These are phyloP conservation scores for Trinorchestia longiramus DNA, from an alignment of 1,140 invertebrate species.

Conservation along the genomic window DNA sequence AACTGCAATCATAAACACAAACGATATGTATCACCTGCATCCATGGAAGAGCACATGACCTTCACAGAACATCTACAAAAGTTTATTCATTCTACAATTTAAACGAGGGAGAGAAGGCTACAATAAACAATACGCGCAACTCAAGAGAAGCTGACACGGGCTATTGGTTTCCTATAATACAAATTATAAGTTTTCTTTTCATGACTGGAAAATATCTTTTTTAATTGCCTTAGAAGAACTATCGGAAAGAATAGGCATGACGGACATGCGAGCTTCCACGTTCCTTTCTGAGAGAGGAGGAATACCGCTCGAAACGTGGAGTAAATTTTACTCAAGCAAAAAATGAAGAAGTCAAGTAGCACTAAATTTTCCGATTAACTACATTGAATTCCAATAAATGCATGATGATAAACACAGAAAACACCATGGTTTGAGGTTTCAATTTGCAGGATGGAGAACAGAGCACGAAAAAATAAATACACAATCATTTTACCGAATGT, in stretches of 20 bases:
- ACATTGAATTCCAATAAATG: background rate
- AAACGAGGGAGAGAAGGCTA: background rate
- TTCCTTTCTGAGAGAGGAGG: background rate
- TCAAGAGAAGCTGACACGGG: background rate
- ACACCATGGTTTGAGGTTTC: background rate
- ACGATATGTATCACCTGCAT: background rate
- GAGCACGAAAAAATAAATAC: background rate
- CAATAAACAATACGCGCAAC: background rate
- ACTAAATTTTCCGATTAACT: background rate
- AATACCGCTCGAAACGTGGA: background rate
- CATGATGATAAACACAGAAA: background rate
- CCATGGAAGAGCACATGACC: background rate
- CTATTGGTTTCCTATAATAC: conserved; percentile 46
- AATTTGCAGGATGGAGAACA: background rate
- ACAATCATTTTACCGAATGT: background rate
- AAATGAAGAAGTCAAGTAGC: background rate
- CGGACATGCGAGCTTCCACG: background rate
- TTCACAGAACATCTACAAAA: background rate
- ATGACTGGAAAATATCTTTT: conserved; percentile 30
- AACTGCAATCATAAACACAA: background rate
- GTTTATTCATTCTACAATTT: background rate
- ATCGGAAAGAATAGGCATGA: conserved; percentile 7
- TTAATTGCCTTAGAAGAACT: conserved; percentile 35
- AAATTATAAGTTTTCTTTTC: conserved; percentile 54
- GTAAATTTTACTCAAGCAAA: background rate